Evolutionary conservation across 2,888 invertebrate species (phyloP).

Genomic region (Piscicola geometra): DNA sequence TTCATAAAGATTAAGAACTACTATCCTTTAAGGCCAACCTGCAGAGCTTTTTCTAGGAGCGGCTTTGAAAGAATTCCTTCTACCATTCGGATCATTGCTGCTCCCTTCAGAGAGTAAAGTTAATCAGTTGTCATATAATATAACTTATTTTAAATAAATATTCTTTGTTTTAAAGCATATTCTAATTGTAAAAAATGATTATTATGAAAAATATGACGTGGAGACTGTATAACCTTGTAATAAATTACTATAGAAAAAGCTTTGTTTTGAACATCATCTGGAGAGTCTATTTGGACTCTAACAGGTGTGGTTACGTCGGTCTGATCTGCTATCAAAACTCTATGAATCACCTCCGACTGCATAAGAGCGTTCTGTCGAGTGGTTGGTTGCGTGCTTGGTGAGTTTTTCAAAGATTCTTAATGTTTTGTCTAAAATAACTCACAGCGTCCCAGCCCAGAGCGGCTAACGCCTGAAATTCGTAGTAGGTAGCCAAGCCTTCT

Average conservation of each 20-base stretch:
- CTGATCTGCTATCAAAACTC: neutral
- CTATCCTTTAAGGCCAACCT: neutral
- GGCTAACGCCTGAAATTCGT: constrained; percentile 30
- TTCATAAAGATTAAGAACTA: no score
- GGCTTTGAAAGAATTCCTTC: constrained; percentile 10
- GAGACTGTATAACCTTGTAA: no score
- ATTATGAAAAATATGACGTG: no score
- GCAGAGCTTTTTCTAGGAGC: constrained; percentile 9
- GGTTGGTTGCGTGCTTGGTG: neutral
- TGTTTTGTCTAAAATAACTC: neutral
- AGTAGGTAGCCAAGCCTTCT: constrained; percentile 38
- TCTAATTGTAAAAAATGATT: no score
- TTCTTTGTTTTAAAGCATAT: no score
- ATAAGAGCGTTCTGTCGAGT: constrained; percentile 5
- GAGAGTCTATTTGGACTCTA: constrained; percentile 19
- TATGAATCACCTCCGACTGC: neutral
- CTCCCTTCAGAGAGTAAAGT: no score
- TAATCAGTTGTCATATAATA: no score
- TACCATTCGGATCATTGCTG: constrained; percentile 20
- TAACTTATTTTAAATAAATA: no score
- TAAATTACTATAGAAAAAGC: no score
- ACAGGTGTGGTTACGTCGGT: constrained; percentile 18
- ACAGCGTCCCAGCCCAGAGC: constrained; percentile 38
- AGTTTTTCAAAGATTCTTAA: neutral
- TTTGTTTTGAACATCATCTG: constrained; percentile 30